Conservation (phyloP, 2,113 vertebrate species). For the Monopterus albus region DNA sequence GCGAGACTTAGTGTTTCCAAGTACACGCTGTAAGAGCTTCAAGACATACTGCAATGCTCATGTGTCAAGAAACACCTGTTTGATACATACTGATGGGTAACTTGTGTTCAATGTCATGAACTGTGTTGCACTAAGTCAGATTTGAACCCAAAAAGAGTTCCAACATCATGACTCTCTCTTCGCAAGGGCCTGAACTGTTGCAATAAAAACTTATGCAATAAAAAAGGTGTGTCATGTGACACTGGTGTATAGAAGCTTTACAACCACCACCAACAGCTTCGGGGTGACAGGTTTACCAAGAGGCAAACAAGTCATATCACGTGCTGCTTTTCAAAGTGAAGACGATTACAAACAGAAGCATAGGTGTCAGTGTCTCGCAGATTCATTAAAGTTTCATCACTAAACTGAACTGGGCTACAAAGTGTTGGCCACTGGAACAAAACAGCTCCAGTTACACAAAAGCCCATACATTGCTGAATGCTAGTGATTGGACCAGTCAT, state of each 20-base stretch:
- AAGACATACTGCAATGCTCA: neutral
- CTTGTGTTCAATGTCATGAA: neutral
- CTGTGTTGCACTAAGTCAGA: neutral
- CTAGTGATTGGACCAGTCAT: constrained; percentile 1
- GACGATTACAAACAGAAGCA: constrained; percentile 37
- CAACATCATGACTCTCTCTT: neutral
- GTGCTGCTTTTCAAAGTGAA: constrained; percentile 24
- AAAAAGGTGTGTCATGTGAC: constrained; percentile 36
- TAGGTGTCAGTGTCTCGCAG: constrained; percentile 52
- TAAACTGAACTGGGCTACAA: constrained; percentile 46
- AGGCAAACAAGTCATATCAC: constrained; percentile 31
- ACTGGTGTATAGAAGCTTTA: constrained; percentile 1
- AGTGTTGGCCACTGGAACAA: constrained; percentile 41
- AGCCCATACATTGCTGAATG: constrained; percentile 23
- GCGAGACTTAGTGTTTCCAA: no score
- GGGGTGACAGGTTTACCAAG: constrained; percentile 4
- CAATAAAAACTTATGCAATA: constrained; percentile 1
- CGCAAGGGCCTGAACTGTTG: neutral
- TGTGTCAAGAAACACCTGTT: neutral
- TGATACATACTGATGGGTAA: no score
- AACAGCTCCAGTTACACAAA: constrained; percentile 49
- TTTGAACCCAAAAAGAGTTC: neutral
- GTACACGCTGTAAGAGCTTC: neutral
- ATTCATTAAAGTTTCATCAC: constrained; percentile 75
- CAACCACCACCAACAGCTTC: neutral